Conservation (phyloP, 2,797 vertebrate genomes). For the Malacoctenus gilli region DNA sequence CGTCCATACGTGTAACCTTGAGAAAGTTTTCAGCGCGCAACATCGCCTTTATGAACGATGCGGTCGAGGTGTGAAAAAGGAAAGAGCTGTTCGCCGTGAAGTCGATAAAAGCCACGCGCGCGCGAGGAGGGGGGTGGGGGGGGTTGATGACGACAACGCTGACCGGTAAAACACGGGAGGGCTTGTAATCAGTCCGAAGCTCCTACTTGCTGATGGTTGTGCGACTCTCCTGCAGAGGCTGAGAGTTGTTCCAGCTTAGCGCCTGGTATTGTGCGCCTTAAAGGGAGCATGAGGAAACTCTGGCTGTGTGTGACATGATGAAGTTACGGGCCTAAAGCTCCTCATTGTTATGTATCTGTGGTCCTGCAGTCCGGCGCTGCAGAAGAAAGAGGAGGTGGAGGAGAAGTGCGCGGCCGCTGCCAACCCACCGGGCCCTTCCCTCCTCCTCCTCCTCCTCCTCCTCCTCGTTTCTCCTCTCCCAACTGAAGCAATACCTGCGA, state of each 20-base stretch:
- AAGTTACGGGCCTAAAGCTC: constrained; percentile 64
- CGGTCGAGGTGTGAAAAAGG: no score
- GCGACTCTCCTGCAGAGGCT: constrained; percentile 11
- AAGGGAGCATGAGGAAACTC: constrained; percentile 57
- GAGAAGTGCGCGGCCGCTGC: background rate
- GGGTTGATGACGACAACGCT: no score
- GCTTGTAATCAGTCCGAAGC: background rate
- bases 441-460: background rate
- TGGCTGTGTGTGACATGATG: constrained; percentile 59
- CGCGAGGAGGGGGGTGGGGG: no score
- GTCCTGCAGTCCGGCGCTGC: constrained; percentile 48
- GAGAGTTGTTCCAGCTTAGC: constrained; percentile 41
- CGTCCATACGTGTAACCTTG: no score
- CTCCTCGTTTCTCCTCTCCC: constrained; percentile 21
- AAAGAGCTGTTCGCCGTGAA: no score
- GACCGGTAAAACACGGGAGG: constrained; percentile 3
- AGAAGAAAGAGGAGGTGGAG: constrained; percentile 35
- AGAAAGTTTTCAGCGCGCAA: no score
- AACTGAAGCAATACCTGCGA: constrained; percentile 55
- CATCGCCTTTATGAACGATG: no score
- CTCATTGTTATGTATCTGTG: constrained; percentile 72
- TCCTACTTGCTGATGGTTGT: constrained; percentile 1
- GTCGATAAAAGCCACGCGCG: no score
- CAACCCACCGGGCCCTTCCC: constrained; percentile 34
- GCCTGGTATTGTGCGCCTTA: constrained; percentile 40